Conservation (phyloP, 2,113 vertebrate species). For the Erythrolamprus reginae region DNA sequence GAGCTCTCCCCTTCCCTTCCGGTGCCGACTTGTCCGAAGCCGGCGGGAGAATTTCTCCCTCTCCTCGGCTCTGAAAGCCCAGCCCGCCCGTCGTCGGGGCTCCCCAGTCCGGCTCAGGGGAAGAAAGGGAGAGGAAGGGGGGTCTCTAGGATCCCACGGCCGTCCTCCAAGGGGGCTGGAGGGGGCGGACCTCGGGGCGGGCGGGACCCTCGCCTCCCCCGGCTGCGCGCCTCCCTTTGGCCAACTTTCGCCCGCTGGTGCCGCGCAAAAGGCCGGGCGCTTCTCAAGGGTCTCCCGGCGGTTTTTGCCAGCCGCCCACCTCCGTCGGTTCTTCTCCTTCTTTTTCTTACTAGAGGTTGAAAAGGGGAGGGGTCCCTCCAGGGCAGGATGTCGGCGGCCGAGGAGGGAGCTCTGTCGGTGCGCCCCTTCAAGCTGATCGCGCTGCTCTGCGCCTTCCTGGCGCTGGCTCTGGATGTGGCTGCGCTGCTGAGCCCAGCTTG, state of each 20-base stretch:
- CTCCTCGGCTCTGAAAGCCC: background rate
- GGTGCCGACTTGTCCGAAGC: background rate
- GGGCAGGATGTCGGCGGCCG: constrained; percentile 66
- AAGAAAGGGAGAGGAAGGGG: no score
- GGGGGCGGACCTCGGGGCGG: background rate
- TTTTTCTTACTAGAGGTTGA: no score
- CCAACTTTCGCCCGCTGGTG: background rate
- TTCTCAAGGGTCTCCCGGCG: no score
- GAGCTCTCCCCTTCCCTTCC: background rate
- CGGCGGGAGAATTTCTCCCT: background rate
- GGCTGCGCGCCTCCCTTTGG: background rate
- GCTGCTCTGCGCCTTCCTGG: constrained; percentile 74
- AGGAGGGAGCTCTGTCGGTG: constrained; percentile 62
- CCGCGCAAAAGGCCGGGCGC: background rate
- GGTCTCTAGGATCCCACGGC: background rate
- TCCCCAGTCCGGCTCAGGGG: background rate
- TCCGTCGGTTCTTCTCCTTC: background rate
- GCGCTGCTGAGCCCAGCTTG: constrained; percentile 77
- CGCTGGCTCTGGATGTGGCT: constrained; percentile 71
- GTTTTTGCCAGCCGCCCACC: background rate
- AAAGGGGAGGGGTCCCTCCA: no score
- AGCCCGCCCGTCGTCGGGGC: background rate
- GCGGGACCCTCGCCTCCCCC: background rate
- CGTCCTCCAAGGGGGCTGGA: background rate
- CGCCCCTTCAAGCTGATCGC: constrained; percentile 79